phyloP scores from a whole-genome alignment of 2,797 vertebrate species.

The Alosa sapidissima region DNA sequence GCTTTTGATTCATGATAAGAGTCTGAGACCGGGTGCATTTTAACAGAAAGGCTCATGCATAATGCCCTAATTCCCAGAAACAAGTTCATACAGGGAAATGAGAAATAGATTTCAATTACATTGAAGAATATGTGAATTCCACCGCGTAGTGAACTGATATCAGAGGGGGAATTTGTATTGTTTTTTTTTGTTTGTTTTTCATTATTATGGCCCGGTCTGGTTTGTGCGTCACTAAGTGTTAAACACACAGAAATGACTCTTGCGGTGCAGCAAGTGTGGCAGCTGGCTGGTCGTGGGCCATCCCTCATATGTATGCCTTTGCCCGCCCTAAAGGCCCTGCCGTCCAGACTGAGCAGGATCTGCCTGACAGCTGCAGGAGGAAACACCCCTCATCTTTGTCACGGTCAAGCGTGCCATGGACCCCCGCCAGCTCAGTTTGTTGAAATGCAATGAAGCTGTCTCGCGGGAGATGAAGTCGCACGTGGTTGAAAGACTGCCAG shows the following conservation, averaged over 20 bases:
- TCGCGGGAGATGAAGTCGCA: conserved; percentile 61
- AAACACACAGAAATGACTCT: neutral
- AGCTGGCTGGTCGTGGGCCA: neutral
- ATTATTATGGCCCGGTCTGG: neutral
- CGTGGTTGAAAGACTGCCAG: conserved; percentile 68
- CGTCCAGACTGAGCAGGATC: neutral
- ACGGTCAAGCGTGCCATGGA: conserved; percentile 42
- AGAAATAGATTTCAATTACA: neutral
- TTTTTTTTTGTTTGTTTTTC: neutral
- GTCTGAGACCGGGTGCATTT: neutral
- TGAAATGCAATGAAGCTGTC: conserved; percentile 61
- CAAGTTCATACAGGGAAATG: neutral
- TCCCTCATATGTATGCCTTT: neutral
- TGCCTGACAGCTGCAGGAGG: conserved; percentile 46
- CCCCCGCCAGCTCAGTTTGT: conserved; percentile 62
- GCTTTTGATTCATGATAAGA: conserved; percentile 2
- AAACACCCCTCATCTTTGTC: conserved; percentile 54
- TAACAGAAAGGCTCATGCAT: neutral
- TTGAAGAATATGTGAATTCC: neutral
- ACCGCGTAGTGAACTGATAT: neutral
- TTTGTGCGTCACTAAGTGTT: neutral
- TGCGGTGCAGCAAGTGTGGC: neutral
- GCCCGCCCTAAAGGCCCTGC: neutral
- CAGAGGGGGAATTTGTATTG: neutral
- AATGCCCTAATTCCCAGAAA: neutral